Base-by-base conservation (phyloP, 2,797 vertebrate genomes). In the Cirrhinus molitorella region DNA sequence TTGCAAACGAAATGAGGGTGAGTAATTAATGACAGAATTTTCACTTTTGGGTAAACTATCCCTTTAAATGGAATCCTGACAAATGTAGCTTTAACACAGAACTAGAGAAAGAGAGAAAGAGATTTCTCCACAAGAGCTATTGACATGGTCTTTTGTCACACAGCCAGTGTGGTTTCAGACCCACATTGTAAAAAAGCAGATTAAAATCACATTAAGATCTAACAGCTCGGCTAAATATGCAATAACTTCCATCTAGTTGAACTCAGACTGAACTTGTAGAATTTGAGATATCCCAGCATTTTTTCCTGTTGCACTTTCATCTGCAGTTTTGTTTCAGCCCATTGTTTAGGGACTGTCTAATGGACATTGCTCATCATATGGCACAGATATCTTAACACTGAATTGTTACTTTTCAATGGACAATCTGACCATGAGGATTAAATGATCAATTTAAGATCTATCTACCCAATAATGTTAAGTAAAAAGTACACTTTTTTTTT, bases 91-190 rank as follows among this genome's bases (percentile, higher is more conserved):
- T 78, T 23, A 37, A 67, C 19, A 51, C n/a, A 79, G 28, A 53
- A 28, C 21, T 53, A 55, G 31, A 34, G 31, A 34, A 4, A 68
- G 65, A 68, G 14, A 68, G 34, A 53, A 10, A 55, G 51, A 28
- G 25, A 68, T 68, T 68, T 45, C 66, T 23, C 21, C 21, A 43
- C 37, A 68, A 21, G 31, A 65, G 31, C 3, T 34, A 40, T 13
- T 31, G 47, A 73, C 47, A 21, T 12, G 25, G 45, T 73, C 49
- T 73, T 72, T 53, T 73, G 78, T 80, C 65, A 57, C 23, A 57
- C n/a, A 70, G 51, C 31, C 55, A 80, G 43, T 16, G 23, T 17
- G 59, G 1, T 16, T 80, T 19, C 40, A 70, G 37, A 57, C 25
- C n/a, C 17, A n/a, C 1, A 0, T 25, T 47, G 51, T 34, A 57